Base-by-base conservation (phyloP, 2,888 invertebrate species). In the Xanthorhoe spadicearia region DNA sequence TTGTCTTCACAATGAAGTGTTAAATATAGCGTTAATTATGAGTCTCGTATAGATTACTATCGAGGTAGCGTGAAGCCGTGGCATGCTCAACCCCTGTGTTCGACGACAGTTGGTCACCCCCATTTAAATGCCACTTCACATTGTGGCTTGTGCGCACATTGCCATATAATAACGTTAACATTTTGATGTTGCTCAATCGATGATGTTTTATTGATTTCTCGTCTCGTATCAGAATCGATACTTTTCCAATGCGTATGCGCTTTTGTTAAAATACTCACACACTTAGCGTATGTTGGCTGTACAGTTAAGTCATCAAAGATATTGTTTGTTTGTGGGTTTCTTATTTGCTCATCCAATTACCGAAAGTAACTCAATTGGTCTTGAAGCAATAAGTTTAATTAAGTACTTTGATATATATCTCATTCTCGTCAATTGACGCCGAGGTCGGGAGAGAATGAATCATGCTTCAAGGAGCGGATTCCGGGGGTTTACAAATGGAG, bases 91-190 rank as follows among this genome's bases (percentile, higher is more conserved):
- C 89, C 92, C 92, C 83, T 83, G 85, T 85, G 80, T 86, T 86
- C 83, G 84, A 83, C 90, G 93, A 90, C 93, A 93, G 93, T 93
- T 93, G 93, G 93, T 92, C 92, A 90, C 92, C 92, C 92, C 90
- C 85, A 88, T 91, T 87, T 88, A 87, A 90, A 92, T 86, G 82
- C 86, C 89, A 92, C 90, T 92, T 92, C 88, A 90, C 86, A 89
- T 90, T 91, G 90, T 90, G 91, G 91, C 90, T 89, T 90, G 91
- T 86, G 89, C 85, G 88, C 89, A 86, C 88, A 89, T 86, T 86
- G 85, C 86, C 81, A 76, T 82, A 83, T 84, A 85, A 85, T 84
- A 75, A 82, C 80, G 84, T 88, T 86, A 87, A 84, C 82, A 80
- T 86, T 83, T 83, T 82, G 78, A 86, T 85, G 80, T 82, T 85